Conservation (phyloP, 2,797 vertebrate species). For the Ispidina picta region DNA sequence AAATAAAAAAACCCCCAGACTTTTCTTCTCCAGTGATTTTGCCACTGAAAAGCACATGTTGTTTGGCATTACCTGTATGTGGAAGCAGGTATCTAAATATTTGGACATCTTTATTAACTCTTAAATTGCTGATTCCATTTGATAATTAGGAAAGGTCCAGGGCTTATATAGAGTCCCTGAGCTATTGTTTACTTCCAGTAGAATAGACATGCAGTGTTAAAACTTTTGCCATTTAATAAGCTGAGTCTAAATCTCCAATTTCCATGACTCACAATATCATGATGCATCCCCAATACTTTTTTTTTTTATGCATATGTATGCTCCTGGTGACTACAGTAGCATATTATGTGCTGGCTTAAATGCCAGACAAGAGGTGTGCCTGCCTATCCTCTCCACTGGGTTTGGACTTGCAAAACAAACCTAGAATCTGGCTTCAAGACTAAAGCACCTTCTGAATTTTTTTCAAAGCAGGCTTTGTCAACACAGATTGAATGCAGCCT, state of each 20-base stretch:
- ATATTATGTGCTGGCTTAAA: background rate
- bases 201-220: background rate
- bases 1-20: background rate
- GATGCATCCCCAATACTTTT: background rate
- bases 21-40: slow-evolving; percentile 67
- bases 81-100: slow-evolving; percentile 58
- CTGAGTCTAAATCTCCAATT: background rate
- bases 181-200: background rate
- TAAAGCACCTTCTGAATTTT: background rate
- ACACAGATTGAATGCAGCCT: background rate
- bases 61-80: slow-evolving; percentile 12
- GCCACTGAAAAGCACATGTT: slow-evolving; percentile 48
- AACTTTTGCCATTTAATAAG: background rate
- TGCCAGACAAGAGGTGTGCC: background rate
- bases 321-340: background rate
- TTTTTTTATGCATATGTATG: background rate
- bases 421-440: background rate
- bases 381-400: background rate
- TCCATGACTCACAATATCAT: background rate
- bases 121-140: slow-evolving; percentile 15
- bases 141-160: slow-evolving; percentile 39
- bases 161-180: background rate
- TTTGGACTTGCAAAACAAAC: background rate
- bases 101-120: slow-evolving; percentile 51
- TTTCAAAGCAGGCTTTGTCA: background rate